These are phyloP conservation scores for Hemithea aestivaria DNA, from an alignment of 2,888 invertebrate genomes.

Conservation along the genomic window DNA sequence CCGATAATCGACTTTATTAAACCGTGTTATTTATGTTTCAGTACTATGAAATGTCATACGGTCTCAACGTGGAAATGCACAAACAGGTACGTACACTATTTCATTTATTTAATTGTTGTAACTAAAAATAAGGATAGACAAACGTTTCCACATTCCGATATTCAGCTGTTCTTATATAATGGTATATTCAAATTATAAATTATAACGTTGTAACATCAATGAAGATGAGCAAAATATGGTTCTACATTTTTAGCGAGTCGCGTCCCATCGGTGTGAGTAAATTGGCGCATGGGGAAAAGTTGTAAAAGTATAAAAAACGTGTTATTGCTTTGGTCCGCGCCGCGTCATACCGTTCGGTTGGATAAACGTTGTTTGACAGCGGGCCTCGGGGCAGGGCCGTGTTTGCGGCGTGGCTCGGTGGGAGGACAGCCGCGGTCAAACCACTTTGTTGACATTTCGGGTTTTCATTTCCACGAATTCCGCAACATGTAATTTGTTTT, in stretches of 20 bases:
- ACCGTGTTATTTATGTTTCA: slow-evolving; percentile 81
- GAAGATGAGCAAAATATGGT: slow-evolving; percentile 40
- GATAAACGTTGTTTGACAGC: slow-evolving; percentile 71
- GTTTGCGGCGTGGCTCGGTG: slow-evolving; percentile 27
- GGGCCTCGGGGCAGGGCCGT: slow-evolving; percentile 23
- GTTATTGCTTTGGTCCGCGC: slow-evolving; percentile 48
- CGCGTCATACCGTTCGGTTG: slow-evolving; percentile 52
- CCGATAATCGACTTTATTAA: slow-evolving; percentile 52
- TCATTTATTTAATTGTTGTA: too few species aligned
- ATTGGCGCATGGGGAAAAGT: slow-evolving; percentile 53
- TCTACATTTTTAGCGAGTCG: slow-evolving; percentile 45
- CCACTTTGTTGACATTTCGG: slow-evolving; percentile 56
- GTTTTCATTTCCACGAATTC: slow-evolving; percentile 52
- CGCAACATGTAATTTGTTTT: slow-evolving; percentile 34
- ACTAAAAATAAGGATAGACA: slow-evolving; percentile 9
- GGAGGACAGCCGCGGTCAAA: slow-evolving; percentile 38
- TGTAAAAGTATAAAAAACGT: slow-evolving; percentile 61
- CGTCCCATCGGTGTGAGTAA: slow-evolving; percentile 38
- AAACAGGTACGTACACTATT: slow-evolving; percentile 87
- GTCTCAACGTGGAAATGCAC: slow-evolving; percentile 98
- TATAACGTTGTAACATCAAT: slow-evolving; percentile 33
- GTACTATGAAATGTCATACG: slow-evolving; percentile 99
- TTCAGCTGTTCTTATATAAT: slow-evolving; percentile 26
- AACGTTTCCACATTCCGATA: slow-evolving; percentile 49
- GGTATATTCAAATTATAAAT: too few species aligned